These are phyloP conservation scores for Microctonus aethiopoides DNA, from an alignment of 2,888 invertebrate species.

Conservation along the genomic window DNA sequence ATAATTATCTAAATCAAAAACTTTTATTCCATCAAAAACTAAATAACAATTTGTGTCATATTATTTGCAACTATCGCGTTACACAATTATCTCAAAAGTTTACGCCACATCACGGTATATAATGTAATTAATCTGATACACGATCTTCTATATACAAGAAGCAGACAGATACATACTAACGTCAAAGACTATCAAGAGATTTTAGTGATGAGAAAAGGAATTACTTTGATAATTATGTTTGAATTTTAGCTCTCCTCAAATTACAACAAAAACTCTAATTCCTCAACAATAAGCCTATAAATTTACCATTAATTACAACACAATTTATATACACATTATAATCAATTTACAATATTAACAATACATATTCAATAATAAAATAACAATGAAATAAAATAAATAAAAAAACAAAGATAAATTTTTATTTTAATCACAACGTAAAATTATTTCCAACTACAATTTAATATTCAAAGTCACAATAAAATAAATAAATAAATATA, in stretches of 20 bases:
- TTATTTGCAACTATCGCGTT: neutral
- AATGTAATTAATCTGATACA: neutral
- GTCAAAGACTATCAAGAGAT: conserved; percentile 3
- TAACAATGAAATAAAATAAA: neutral
- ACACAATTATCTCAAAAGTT: neutral
- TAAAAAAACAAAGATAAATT: neutral
- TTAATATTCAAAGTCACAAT: no score
- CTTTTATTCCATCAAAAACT: no score
- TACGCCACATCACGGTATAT: neutral
- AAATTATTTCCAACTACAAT: no score
- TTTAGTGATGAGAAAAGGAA: neutral
- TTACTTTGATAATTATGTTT: conserved; percentile 1
- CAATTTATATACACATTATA: no score
- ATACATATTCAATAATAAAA: neutral
- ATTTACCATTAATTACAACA: neutral
- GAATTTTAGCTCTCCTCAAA: neutral
- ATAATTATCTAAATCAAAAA: no score
- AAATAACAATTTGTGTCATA: no score
- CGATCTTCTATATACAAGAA: neutral
- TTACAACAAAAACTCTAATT: neutral
- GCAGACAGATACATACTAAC: neutral
- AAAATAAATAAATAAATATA: no score
- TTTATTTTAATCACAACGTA: no score
- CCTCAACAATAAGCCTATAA: neutral
- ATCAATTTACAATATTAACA: no score